Evolutionary conservation across 1,140 invertebrate species (phyloP), one percentile per base, ranked within the genome.

Genomic region (Drosophila ohnishii): DNA sequence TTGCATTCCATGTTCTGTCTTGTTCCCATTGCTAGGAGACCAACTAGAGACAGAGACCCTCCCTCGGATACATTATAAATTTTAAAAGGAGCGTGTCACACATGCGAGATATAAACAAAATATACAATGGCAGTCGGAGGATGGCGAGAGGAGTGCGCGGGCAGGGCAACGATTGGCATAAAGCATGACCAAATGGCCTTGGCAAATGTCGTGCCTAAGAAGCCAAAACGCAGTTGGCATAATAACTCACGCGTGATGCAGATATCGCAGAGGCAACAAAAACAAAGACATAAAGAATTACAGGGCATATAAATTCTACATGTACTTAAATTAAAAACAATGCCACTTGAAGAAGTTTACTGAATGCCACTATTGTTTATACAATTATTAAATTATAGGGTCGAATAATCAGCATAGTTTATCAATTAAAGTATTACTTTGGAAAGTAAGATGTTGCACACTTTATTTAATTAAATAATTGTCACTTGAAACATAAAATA

Each of bases 181-280:
- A 88, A 78, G 59, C 67, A 84, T 84, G 66, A 60, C 80, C 77
- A 84, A 87, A 88, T 87, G 77, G 84, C 84, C 84, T 80, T 88
- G 84, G 67, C 84, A 87, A 87, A 85, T 89, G 84, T 72, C 77
- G 51, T 87, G 83, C 83, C 83, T 87, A 87, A 86, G 76, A 71
- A 88, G 75, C 66, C 83, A 88, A 77, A 87, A 88, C 84, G 66
- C 67, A 80, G 72, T 83, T 83, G 84, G 84, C 84, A 83, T 86
- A 87, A 86, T 87, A 86, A 86, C 75, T 83, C 83, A 79, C 75
- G 79, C 79, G 73, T 83, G 79, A 75, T 87, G 70, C 59, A 82
- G 83, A 86, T 86, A 86, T 86, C 40, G 30, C 44, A 71, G 4
- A 8, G 28, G 13, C 30, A 67, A 16, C 9, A 62, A 57, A 53